phyloP scores from a whole-genome alignment of 1,140 invertebrate genomes.

The Ceratosolen fusciceps region DNA sequence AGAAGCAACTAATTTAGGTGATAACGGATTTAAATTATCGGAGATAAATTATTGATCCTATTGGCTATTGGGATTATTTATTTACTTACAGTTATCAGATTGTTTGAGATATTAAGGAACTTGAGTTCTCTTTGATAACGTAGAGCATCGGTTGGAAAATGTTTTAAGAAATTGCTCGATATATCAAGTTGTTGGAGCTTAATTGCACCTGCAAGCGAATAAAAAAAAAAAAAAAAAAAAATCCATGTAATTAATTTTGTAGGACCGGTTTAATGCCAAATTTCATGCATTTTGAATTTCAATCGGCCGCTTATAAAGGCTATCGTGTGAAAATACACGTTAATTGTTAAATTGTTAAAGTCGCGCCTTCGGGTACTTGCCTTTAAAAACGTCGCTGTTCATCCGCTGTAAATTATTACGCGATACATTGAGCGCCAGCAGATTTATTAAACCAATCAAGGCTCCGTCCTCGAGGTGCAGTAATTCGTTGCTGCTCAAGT shows the following conservation, averaged over 20 bases:
- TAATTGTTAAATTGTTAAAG: too few species aligned
- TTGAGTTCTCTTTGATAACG: constrained; percentile 78
- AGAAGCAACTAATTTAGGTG: too few species aligned
- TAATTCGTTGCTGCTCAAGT: constrained; percentile 84
- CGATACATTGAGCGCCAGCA: constrained; percentile 80
- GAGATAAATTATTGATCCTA: too few species aligned
- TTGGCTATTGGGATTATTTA: too few species aligned
- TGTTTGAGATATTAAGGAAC: constrained; percentile 85
- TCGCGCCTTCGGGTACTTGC: too few species aligned
- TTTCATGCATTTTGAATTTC: too few species aligned
- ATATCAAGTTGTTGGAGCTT: constrained; percentile 84
- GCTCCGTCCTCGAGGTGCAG: constrained; percentile 81
- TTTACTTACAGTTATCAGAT: constrained; percentile 81
- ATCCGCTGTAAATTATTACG: constrained; percentile 83
- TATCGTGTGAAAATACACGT: too few species aligned
- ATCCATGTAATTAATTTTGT: not conserved
- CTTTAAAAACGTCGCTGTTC: constrained; percentile 86
- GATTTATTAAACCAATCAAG: constrained; percentile 77
- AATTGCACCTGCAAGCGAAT: constrained; percentile 73
- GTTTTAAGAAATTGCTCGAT: constrained; percentile 86
- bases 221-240: too few species aligned
- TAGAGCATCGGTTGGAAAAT: constrained; percentile 85
- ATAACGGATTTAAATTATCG: too few species aligned
- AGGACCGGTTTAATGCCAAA: too few species aligned
- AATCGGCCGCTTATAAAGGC: too few species aligned